Percentiles rank a stretch among this genome's conserved stretches.
These are phyloP conservation scores for Osmerus eperlanus DNA, from an alignment of 2,113 vertebrate species.

Conservation along the genomic window DNA sequence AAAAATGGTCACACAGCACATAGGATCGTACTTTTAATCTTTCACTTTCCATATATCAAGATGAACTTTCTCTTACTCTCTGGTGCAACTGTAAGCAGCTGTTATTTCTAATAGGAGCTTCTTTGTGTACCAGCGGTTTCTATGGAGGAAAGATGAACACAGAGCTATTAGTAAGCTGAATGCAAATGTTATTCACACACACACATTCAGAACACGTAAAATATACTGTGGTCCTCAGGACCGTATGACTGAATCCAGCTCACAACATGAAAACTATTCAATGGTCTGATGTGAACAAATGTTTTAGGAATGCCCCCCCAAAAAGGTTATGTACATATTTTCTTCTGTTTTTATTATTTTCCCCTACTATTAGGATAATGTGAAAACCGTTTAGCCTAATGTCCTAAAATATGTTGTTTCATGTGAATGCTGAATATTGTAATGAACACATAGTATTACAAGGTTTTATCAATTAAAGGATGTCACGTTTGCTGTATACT, in stretches of 20 bases:
- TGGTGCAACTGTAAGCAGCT: constrained; percentile 81
- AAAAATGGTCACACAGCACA: too few species aligned
- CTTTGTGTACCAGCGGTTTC: constrained; percentile 77
- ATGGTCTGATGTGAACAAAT: neutral
- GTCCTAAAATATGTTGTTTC: too few species aligned
- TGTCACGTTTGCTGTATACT: too few species aligned
- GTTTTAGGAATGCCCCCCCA: too few species aligned
- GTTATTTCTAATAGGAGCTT: constrained; percentile 71
- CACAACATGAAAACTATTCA: neutral
- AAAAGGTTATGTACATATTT: too few species aligned
- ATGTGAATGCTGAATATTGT: too few species aligned
- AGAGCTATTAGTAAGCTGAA: constrained; percentile 45
- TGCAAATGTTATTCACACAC: neutral
- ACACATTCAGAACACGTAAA: neutral
- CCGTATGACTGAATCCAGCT: constrained; percentile 29
- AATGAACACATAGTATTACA: too few species aligned
- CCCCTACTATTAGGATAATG: too few species aligned
- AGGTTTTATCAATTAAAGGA: too few species aligned
- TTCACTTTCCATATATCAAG: neutral
- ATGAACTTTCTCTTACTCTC: constrained; percentile 64
- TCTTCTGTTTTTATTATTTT: too few species aligned
- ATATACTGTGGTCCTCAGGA: constrained; percentile 18
- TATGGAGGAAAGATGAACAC: constrained; percentile 41
- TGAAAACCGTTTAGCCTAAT: too few species aligned
- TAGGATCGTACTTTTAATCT: too few species aligned